Evolutionary conservation across 2,797 vertebrate species (phyloP).

Genomic region (Echeneis naucrates): DNA sequence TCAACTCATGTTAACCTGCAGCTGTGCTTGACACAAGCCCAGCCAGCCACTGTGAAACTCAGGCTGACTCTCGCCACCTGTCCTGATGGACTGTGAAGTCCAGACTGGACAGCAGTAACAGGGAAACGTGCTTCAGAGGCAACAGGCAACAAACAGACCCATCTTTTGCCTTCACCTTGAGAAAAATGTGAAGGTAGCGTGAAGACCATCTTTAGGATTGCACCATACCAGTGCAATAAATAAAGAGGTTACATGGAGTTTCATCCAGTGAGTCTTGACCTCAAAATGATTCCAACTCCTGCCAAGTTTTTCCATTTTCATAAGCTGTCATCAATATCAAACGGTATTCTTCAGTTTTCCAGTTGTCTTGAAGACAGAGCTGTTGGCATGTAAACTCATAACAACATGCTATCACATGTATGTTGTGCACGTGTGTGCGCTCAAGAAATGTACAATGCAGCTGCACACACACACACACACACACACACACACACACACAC

Average conservation of each 20-base stretch:
- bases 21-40: constrained; percentile 31
- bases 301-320: no score
- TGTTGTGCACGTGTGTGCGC: not conserved
- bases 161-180: constrained; percentile 12
- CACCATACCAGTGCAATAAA: not conserved
- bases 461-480: not conserved
- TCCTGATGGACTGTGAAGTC: constrained; percentile 19
- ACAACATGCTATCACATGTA: not conserved
- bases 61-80: constrained; percentile 50
- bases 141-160: not conserved
- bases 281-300: not conserved
- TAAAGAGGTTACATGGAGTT: not conserved
- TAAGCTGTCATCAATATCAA: no score
- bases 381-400: not conserved
- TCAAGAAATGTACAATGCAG: no score
- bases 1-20: constrained; percentile 31
- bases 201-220: not conserved
- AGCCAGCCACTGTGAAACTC: constrained; percentile 28
- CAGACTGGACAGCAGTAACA: not conserved
- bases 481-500: not conserved
- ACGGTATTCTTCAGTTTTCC: not conserved
- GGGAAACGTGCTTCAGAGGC: constrained; percentile 8
- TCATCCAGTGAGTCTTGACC: not conserved
- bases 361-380: not conserved
- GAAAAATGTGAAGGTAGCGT: constrained; percentile 13